These are phyloP conservation scores for Mechanitis mazaeus DNA, from an alignment of 2,888 invertebrate genomes.

Conservation along the genomic window DNA sequence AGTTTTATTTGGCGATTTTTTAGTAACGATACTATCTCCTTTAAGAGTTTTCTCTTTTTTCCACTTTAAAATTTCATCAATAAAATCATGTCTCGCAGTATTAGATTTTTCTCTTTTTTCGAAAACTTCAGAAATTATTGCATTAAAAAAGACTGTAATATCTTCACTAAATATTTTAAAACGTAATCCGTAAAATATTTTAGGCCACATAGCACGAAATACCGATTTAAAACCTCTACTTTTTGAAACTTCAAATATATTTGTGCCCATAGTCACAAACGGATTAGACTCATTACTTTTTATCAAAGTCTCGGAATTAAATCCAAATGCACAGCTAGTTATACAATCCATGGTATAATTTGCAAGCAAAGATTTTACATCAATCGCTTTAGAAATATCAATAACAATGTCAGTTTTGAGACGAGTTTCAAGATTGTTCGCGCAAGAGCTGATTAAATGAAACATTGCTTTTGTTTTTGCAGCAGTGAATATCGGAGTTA, in stretches of 20 bases:
- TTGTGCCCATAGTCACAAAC: slow-evolving; percentile 37
- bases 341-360: slow-evolving; percentile 51
- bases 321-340: slow-evolving; percentile 47
- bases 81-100: too few relatives aligned
- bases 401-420: slow-evolving; percentile 27
- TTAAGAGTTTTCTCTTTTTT: too few relatives aligned
- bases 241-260: slow-evolving; percentile 36
- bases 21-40: slow-evolving; percentile 33
- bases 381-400: slow-evolving; percentile 28
- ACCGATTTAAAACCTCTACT: slow-evolving; percentile 36
- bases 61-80: too few relatives aligned
- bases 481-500: slow-evolving; percentile 55
- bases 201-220: slow-evolving; percentile 37
- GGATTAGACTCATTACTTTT: slow-evolving; percentile 34
- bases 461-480: slow-evolving; percentile 62
- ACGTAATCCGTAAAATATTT: slow-evolving; percentile 43
- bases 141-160: slow-evolving; percentile 37
- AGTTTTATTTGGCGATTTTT: slow-evolving; percentile 31
- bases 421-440: slow-evolving; percentile 30
- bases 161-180: slow-evolving; percentile 34
- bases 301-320: slow-evolving; percentile 43
- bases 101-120: too few relatives aligned
- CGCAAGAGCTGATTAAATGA: slow-evolving; percentile 45
- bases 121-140: too few relatives aligned
- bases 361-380: slow-evolving; percentile 36